phyloP scores from a whole-genome alignment of 2,797 vertebrate species.

The Coilia nasus region DNA sequence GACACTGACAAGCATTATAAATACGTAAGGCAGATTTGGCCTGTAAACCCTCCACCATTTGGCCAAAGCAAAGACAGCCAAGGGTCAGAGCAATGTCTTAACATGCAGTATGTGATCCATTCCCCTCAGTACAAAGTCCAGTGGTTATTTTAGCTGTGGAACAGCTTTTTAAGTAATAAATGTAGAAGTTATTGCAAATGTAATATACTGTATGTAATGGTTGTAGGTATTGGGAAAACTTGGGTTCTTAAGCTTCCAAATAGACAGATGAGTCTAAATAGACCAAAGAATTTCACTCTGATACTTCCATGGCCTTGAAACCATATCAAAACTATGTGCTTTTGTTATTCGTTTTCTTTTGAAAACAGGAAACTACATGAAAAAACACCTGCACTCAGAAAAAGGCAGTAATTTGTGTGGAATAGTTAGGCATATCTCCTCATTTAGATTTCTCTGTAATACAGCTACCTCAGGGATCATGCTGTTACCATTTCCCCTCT shows the following conservation, averaged over 20 bases:
- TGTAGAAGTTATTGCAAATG: not conserved
- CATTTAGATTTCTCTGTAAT: not conserved
- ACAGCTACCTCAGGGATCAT: not conserved
- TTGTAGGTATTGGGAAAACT: not conserved
- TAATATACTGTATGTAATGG: not conserved
- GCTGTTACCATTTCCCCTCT: not conserved
- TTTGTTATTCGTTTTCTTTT: not conserved
- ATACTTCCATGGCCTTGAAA: no score
- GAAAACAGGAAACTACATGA: not conserved
- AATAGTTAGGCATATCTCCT: not conserved
- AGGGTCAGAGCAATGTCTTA: not conserved
- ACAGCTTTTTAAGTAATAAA: not conserved
- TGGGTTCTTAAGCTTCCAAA: constrained; percentile 7
- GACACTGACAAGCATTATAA: not conserved
- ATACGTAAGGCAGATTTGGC: not conserved
- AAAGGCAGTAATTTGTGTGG: not conserved
- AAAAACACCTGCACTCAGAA: not conserved
- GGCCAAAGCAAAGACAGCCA: not conserved
- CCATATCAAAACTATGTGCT: no score
- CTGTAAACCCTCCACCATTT: not conserved
- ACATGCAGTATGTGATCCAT: no score
- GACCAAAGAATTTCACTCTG: not conserved
- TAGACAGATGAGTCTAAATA: not conserved
- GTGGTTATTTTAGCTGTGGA: no score
- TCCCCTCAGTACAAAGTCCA: no score